Conservation (phyloP, 1,140 invertebrate genomes). For the Riptortus pedestris region DNA sequence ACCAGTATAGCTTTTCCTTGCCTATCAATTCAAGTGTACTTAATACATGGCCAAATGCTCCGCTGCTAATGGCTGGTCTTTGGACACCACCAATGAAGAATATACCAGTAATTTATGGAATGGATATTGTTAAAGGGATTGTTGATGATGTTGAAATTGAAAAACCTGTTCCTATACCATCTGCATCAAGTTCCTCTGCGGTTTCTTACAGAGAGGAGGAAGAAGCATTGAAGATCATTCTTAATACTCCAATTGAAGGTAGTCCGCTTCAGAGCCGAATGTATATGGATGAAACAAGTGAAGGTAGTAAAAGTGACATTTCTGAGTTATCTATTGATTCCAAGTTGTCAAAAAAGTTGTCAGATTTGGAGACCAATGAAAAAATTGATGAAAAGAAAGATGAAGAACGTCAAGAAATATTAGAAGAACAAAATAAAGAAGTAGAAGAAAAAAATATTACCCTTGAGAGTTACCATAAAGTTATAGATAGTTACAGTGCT, state of each 20-base stretch:
- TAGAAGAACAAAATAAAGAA: too few species aligned
- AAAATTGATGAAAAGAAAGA: constrained; percentile 35
- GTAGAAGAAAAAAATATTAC: constrained; percentile 30
- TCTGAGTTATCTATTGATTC: background rate
- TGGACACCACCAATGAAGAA: constrained; percentile 66
- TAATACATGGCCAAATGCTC: constrained; percentile 79
- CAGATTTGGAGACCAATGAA: constrained; percentile 26
- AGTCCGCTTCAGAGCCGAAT: constrained; percentile 25
- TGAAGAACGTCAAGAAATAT: background rate
- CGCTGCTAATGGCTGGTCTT: constrained; percentile 70
- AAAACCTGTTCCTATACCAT: constrained; percentile 24
- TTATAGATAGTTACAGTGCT: constrained; percentile 31
- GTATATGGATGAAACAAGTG: constrained; percentile 25
- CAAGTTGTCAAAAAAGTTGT: background rate
- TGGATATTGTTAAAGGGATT: constrained; percentile 60
- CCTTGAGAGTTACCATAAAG: constrained; percentile 41
- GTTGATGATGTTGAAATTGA: constrained; percentile 39
- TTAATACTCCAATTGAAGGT: constrained; percentile 34
- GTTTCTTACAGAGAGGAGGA: constrained; percentile 41
- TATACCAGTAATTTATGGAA: constrained; percentile 43
- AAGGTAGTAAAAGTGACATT: background rate
- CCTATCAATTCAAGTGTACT: constrained; percentile 78
- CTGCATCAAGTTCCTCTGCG: constrained; percentile 30
- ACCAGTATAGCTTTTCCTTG: constrained; percentile 63
- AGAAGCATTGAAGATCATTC: constrained; percentile 53